phyloP scores from a whole-genome alignment of 2,113 vertebrate species.

The Gasterosteus nipponicus region DNA sequence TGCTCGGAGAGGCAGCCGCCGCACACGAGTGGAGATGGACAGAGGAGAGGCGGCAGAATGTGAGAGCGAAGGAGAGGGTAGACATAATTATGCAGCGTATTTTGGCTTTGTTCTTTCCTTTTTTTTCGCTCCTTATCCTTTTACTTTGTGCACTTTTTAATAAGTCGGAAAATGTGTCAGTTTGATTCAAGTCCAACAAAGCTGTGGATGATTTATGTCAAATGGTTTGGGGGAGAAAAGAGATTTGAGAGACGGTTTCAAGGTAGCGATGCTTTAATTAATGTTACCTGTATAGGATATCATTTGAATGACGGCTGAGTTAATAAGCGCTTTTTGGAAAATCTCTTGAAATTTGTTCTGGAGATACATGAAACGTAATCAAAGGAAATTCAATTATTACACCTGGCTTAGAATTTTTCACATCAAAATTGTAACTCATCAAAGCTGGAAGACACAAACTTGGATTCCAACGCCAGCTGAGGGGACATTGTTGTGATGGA shows the following conservation, averaged over 20 bases:
- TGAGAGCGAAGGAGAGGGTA: slow-evolving; percentile 25
- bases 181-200: slow-evolving; percentile 72
- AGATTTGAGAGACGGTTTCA: slow-evolving; percentile 69
- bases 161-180: slow-evolving; percentile 69
- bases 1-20: slow-evolving; percentile 61
- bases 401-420: slow-evolving; percentile 47
- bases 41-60: slow-evolving; percentile 41
- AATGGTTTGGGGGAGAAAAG: slow-evolving; percentile 62
- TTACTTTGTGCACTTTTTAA: slow-evolving; percentile 69
- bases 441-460: slow-evolving; percentile 21
- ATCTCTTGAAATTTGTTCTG: slow-evolving; percentile 68
- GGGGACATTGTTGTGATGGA: slow-evolving; percentile 33
- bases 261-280: slow-evolving; percentile 70
- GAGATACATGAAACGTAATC: slow-evolving; percentile 66
- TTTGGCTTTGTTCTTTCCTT: slow-evolving; percentile 64
- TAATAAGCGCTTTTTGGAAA: slow-evolving; percentile 65
- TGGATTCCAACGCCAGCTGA: slow-evolving; percentile 28
- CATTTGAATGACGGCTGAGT: slow-evolving; percentile 68
- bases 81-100: slow-evolving; percentile 57
- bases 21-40: slow-evolving; percentile 61
- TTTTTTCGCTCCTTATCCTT: slow-evolving; percentile 20
- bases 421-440: slow-evolving; percentile 31
- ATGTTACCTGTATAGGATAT: slow-evolving; percentile 65
- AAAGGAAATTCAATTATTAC: slow-evolving; percentile 66
- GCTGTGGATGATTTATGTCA: slow-evolving; percentile 73